Percentiles rank a stretch among this genome's conserved stretches.
phyloP scores from a whole-genome alignment of 2,888 invertebrate genomes.

The Diplazon laetatorius region DNA sequence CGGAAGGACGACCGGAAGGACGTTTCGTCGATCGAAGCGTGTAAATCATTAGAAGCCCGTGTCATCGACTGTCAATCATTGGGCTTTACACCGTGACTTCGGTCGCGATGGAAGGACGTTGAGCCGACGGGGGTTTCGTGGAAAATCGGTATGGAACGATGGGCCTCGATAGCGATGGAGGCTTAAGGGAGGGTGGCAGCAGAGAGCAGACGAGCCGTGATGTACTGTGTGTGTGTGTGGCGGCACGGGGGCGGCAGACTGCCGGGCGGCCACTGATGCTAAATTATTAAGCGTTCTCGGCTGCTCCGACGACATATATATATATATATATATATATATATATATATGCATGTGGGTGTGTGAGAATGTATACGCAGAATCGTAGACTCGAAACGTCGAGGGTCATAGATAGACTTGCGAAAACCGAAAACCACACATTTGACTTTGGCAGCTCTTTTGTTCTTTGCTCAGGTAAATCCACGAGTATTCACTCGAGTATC shows the following conservation, averaged over 20 bases:
- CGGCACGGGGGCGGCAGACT: conserved; percentile 77
- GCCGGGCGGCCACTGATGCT: conserved; percentile 78
- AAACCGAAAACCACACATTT: conserved; percentile 40
- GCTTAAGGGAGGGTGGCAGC: conserved; percentile 54
- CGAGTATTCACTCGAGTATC: conserved; percentile 6
- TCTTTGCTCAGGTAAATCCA: conserved; percentile 29
- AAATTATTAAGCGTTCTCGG: conserved; percentile 79
- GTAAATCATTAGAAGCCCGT: conserved; percentile 26
- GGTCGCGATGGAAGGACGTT: not conserved
- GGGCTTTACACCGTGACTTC: conserved; percentile 6
- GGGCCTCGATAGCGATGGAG: conserved; percentile 64
- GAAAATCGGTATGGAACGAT: conserved; percentile 39
- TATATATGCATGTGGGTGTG: not conserved
- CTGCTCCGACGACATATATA: conserved; percentile 68
- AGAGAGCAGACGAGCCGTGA: conserved; percentile 41
- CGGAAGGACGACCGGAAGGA: no score
- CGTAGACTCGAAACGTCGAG: not conserved
- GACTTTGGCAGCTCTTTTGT: conserved; percentile 43
- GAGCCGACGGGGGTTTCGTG: conserved; percentile 22
- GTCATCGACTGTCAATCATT: conserved; percentile 41
- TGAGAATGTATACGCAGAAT: conserved; percentile 2
- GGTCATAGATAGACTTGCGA: conserved; percentile 21
- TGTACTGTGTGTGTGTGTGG: conserved; percentile 41
- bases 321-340: conserved; percentile 13
- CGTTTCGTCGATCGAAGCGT: no score